These are phyloP conservation scores for Bellardia pandia DNA, from an alignment of 2,888 invertebrate genomes.

Conservation along the genomic window DNA sequence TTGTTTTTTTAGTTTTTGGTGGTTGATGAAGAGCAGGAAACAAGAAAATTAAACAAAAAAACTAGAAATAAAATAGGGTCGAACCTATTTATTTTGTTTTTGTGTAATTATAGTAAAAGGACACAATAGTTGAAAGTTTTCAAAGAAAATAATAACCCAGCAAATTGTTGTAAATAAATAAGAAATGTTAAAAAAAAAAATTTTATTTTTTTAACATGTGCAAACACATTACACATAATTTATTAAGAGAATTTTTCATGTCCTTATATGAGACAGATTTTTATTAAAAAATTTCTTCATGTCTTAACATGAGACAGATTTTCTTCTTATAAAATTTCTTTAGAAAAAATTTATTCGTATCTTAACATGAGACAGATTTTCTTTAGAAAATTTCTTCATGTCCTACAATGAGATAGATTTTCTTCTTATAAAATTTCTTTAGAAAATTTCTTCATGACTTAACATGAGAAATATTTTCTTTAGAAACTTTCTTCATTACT, in stretches of 20 bases:
- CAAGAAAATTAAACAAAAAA: background rate
- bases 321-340: background rate
- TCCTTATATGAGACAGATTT: background rate
- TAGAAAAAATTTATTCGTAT: background rate
- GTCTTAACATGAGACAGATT: background rate
- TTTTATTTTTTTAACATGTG: too few relatives aligned
- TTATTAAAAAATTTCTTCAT: background rate
- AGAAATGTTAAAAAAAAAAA: too few relatives aligned
- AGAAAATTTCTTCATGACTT: too few relatives aligned
- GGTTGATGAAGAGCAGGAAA: background rate
- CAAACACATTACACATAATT: background rate
- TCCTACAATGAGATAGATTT: too few relatives aligned
- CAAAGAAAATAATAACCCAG: background rate
- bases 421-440: too few relatives aligned
- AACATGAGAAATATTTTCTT: too few relatives aligned
- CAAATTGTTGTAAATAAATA: too few relatives aligned
- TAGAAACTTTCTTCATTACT: too few relatives aligned
- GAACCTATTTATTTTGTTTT: background rate
- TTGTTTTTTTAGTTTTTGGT: background rate
- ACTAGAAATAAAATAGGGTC: constrained; percentile 8
- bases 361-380: too few relatives aligned
- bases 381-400: too few relatives aligned
- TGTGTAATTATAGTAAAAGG: constrained; percentile 1
- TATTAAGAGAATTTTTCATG: background rate
- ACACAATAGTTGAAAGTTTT: background rate